Evolutionary conservation across 2,888 invertebrate species (phyloP).

Genomic region (Ptychoptera contaminata): DNA sequence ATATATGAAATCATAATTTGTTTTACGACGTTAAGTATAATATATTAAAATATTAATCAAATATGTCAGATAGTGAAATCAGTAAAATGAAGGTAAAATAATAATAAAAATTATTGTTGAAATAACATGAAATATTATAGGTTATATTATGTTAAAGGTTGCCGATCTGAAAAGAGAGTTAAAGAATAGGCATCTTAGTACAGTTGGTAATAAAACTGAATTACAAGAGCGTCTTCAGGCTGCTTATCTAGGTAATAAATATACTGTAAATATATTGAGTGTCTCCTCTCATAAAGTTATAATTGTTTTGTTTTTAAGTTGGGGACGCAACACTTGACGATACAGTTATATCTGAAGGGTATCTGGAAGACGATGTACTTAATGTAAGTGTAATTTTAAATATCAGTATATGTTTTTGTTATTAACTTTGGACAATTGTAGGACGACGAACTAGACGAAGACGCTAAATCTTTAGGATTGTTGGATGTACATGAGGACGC

Average conservation of each 20-base stretch:
- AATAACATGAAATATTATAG: background rate
- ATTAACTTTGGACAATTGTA: slow-evolving; percentile 8
- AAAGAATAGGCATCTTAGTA: slow-evolving; percentile 57
- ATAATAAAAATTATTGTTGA: background rate
- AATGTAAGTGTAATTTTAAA: slow-evolving; percentile 13
- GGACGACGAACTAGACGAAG: slow-evolving; percentile 19
- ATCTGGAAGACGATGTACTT: slow-evolving; percentile 36
- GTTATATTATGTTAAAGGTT: slow-evolving; percentile 36
- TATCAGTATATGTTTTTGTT: background rate
- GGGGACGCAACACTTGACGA: slow-evolving; percentile 27
- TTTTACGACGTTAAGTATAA: background rate
- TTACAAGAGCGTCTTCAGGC: slow-evolving; percentile 59
- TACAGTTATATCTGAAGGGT: slow-evolving; percentile 35
- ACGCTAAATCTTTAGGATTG: slow-evolving; percentile 6
- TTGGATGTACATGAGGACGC: slow-evolving; percentile 10
- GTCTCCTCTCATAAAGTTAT: background rate
- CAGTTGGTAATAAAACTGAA: slow-evolving; percentile 68
- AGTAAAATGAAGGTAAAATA: slow-evolving; percentile 27
- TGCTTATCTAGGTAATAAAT: slow-evolving; percentile 34
- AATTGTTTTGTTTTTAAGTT: slow-evolving; percentile 15
- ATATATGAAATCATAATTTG: background rate
- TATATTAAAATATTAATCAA: background rate
- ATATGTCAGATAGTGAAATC: slow-evolving; percentile 28
- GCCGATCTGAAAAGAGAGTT: slow-evolving; percentile 71
- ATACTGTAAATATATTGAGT: background rate